phyloP scores from a whole-genome alignment of 1,140 invertebrate genomes.

The Drosophila dunni region DNA sequence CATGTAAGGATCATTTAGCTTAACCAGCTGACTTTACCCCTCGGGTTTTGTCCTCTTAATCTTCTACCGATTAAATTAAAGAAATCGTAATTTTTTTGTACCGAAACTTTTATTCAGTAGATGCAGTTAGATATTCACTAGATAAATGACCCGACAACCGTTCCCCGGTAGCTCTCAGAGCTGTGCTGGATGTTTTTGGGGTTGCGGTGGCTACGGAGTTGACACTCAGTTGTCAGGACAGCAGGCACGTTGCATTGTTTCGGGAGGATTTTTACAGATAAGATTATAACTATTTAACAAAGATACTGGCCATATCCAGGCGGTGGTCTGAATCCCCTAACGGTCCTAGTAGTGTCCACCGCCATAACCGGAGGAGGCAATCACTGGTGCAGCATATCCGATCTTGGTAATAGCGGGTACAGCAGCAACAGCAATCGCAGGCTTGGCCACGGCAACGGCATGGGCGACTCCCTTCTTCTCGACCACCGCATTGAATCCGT shows the following conservation, averaged over 20 bases:
- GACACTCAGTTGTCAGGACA: slow-evolving; percentile 35
- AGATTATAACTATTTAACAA: slow-evolving; percentile 73
- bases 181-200: slow-evolving; percentile 7
- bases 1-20: no score
- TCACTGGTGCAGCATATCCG: slow-evolving; percentile 44
- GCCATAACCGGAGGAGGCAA: slow-evolving; percentile 31
- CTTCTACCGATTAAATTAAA: background rate
- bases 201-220: slow-evolving; percentile 13
- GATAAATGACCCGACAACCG: slow-evolving; percentile 62
- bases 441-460: slow-evolving; percentile 65
- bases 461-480: slow-evolving; percentile 86
- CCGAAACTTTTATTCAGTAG: slow-evolving; percentile 84
- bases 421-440: slow-evolving; percentile 84
- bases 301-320: slow-evolving; percentile 37
- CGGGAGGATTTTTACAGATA: slow-evolving; percentile 18
- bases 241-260: slow-evolving; percentile 64
- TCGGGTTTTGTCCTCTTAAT: background rate
- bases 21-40: background rate
- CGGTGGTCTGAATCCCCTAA: background rate
- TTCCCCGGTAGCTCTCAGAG: slow-evolving; percentile 53
- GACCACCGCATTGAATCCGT: slow-evolving; percentile 88
- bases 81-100: slow-evolving; percentile 65
- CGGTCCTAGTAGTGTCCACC: slow-evolving; percentile 61
- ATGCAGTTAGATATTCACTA: slow-evolving; percentile 71
- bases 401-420: slow-evolving; percentile 61